A percentile compares a stretch with the other conserved stretches of the same genome.
phyloP scores from a whole-genome alignment of 2,797 vertebrate species.

The Nannoperca australis region DNA sequence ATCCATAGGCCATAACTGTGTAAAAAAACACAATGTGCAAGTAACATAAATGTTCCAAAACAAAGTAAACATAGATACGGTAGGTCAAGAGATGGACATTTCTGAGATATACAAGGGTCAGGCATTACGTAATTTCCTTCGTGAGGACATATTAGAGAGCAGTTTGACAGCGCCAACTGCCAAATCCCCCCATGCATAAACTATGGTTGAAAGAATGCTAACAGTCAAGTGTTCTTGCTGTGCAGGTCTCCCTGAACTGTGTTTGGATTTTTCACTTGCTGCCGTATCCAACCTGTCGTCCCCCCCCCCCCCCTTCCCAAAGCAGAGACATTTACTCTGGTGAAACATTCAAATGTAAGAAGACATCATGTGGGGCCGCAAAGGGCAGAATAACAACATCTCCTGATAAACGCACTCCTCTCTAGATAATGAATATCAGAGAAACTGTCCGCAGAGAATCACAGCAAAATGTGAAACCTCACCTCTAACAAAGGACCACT shows the following conservation, averaged over 20 bases:
- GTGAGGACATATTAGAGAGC: conserved; percentile 60
- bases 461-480: conserved; percentile 46
- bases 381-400: conserved; percentile 63
- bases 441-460: conserved; percentile 23
- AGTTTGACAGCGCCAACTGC: conserved; percentile 59
- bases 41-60: conserved; percentile 66
- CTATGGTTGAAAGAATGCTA: conserved; percentile 76
- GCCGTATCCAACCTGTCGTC: conserved; percentile 35
- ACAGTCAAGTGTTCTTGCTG: conserved; percentile 68
- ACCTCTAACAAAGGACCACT: conserved; percentile 49
- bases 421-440: conserved; percentile 59
- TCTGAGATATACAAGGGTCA: conserved; percentile 63
- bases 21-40: conserved; percentile 61
- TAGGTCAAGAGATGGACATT: conserved; percentile 64
- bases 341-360: conserved; percentile 58
- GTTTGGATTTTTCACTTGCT: conserved; percentile 48
- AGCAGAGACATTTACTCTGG: conserved; percentile 23
- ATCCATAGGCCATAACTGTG: conserved; percentile 45
- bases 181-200: conserved; percentile 73
- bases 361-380: conserved; percentile 21
- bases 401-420: conserved; percentile 46
- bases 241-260: conserved; percentile 51
- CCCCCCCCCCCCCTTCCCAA: neutral
- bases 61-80: conserved; percentile 72
- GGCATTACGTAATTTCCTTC: conserved; percentile 49